These are phyloP conservation scores for Pogonocherus hispidulus DNA, from an alignment of 2,888 invertebrate species.

Conservation along the genomic window DNA sequence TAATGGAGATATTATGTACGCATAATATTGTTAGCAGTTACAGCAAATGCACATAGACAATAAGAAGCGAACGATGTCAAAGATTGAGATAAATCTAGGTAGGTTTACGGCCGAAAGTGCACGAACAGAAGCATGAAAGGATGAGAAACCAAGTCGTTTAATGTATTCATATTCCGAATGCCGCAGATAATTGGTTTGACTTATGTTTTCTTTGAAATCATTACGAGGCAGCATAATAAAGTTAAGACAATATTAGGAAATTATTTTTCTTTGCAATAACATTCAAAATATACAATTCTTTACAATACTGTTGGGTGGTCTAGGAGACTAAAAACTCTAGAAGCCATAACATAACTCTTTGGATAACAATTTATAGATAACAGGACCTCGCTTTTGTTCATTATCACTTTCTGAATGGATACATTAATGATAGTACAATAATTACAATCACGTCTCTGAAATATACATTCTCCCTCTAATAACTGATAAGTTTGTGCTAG, in stretches of 20 bases:
- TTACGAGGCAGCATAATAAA: slow-evolving; percentile 8
- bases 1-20: slow-evolving; percentile 27
- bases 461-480: too few species aligned
- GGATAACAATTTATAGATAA: too few species aligned
- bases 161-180: not conserved
- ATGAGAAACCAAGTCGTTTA: not conserved
- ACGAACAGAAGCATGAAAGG: slow-evolving; percentile 6
- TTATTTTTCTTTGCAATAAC: not conserved
- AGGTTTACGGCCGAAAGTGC: slow-evolving; percentile 13
- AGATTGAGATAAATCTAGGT: slow-evolving; percentile 22
- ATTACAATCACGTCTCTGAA: too few species aligned
- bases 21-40: slow-evolving; percentile 26
- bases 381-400: too few species aligned
- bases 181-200: slow-evolving; percentile 12
- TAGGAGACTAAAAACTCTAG: too few species aligned
- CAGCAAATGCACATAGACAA: slow-evolving; percentile 17
- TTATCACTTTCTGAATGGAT: too few species aligned
- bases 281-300: not conserved
- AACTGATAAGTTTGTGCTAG: too few species aligned
- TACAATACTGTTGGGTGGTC: not conserved
- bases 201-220: slow-evolving; percentile 1
- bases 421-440: too few species aligned
- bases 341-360: too few species aligned
- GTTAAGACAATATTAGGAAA: not conserved
- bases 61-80: slow-evolving; percentile 12